A percentile compares a stretch with the other conserved stretches of the same genome.
Evolutionary conservation across 2,113 vertebrate genomes (phyloP).

Genomic region (Sigmodon hispidus): DNA sequence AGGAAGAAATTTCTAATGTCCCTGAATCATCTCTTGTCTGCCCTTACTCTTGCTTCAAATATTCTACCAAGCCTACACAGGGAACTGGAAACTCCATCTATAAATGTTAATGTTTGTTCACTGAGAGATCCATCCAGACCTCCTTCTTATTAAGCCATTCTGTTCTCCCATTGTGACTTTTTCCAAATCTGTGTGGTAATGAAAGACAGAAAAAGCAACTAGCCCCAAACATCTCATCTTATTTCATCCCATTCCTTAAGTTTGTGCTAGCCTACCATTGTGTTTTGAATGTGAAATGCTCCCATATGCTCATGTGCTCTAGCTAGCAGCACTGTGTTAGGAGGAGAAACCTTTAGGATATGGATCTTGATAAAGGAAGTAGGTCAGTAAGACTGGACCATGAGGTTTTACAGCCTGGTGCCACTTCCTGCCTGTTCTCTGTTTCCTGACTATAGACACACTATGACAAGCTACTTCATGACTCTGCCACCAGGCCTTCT

Average conservation of each 20-base stretch:
- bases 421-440: background rate
- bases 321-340: background rate
- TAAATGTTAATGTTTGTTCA: conserved; percentile 21
- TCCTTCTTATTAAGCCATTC: background rate
- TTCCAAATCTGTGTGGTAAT: background rate
- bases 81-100: conserved; percentile 17
- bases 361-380: background rate
- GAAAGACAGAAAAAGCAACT: conserved; percentile 15
- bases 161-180: conserved; percentile 1
- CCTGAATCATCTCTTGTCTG: background rate
- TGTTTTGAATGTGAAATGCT: background rate
- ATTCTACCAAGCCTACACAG: background rate
- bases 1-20: conserved; percentile 22
- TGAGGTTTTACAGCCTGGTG: background rate
- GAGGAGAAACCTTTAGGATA: background rate
- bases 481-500: background rate
- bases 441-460: background rate
- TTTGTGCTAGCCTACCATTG: conserved; percentile 55
- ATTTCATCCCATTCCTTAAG: conserved; percentile 78
- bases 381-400: background rate
- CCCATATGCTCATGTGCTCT: background rate
- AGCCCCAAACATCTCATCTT: conserved; percentile 67
- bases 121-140: background rate
- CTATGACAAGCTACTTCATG: background rate
- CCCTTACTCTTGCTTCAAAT: background rate